Evolutionary conservation across 1,140 invertebrate species (phyloP), one percentile per base, ranked within the genome.

Genomic region (Chrysomallon squamiferum): DNA sequence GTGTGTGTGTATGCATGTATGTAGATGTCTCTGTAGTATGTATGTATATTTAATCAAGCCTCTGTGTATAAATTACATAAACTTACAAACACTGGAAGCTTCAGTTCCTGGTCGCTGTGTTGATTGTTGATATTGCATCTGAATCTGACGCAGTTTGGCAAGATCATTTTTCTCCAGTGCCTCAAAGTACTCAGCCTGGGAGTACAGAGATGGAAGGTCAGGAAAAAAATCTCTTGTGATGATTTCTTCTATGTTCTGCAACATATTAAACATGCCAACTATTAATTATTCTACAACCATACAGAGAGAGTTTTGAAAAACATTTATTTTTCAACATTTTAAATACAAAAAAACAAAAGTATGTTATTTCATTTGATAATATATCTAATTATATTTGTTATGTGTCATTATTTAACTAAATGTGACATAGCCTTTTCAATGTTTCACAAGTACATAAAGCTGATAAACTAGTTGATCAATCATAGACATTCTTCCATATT

Each of bases 191-290:
- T 95, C 94, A 83, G 94, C 93, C 84, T 98, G 95, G 2, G 95
- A 95, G 76, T 93, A 92, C 33, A 99, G 81, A 80, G 95, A 96
- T 68, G 95, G 92, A 49, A 99, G 85, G 81, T 99, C 94, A 6
- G 97, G 97, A 79, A 96, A 99, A 82, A 97, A 99, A 82, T 99
- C 97, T 71, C 95, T 89, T 81, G 98, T 93, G 73, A 99, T 98
- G 43, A 99, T 98, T 82, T 94, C 93, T 38, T 93, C 92, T 81
- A 99, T 90, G 84, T 93, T 91, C 89, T 93, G 84, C 41, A 75
- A 76, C 27, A 30, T 59, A 62, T 59, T 71, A 50, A 62, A 22
- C n/a, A 47, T 20, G n/a, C n/a, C 25, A 18, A 3, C 18, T 47
- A 0, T 47, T 4, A n/a, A 9, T 43, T n/a, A 11, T 9, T 43